Conservation (phyloP, 2,888 invertebrate species). For the Andrena minutula region DNA sequence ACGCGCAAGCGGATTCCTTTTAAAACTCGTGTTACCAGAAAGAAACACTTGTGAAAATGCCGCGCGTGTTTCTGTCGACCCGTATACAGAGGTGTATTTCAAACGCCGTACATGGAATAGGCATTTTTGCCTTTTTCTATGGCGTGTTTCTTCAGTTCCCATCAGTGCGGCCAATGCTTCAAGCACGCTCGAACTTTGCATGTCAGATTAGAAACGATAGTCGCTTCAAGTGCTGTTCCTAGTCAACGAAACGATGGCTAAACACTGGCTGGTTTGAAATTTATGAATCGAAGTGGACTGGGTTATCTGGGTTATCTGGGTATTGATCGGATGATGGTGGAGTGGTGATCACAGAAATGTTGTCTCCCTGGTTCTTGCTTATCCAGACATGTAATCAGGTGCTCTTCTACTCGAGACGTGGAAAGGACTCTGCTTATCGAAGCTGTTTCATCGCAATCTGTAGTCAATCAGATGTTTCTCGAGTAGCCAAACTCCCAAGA, state of each 20-base stretch:
- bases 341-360: constrained; percentile 8
- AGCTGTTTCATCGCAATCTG: not conserved
- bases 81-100: constrained; percentile 6
- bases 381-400: constrained; percentile 21
- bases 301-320: constrained; percentile 23
- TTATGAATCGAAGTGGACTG: not conserved
- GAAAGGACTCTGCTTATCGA: constrained; percentile 6
- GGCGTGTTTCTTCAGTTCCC: not conserved
- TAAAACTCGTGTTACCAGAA: constrained; percentile 10
- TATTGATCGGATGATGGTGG: constrained; percentile 4
- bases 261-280: not conserved
- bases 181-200: not conserved
- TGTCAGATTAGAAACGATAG: no score
- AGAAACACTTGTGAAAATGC: constrained; percentile 33
- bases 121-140: not conserved
- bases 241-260: constrained; percentile 6
- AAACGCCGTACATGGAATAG: constrained; percentile 1
- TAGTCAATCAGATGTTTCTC: not conserved
- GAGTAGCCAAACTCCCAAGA: not conserved
- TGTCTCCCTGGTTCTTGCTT: constrained; percentile 3
- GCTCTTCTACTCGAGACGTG: not conserved
- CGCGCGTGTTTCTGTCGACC: not conserved
- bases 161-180: not conserved
- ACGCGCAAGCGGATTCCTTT: constrained; percentile 19
- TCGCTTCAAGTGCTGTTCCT: not conserved